Evolutionary conservation across 2,888 invertebrate genomes (phyloP), one percentile per base, ranked within the genome.

Genomic region (Drosophila helvetica): DNA sequence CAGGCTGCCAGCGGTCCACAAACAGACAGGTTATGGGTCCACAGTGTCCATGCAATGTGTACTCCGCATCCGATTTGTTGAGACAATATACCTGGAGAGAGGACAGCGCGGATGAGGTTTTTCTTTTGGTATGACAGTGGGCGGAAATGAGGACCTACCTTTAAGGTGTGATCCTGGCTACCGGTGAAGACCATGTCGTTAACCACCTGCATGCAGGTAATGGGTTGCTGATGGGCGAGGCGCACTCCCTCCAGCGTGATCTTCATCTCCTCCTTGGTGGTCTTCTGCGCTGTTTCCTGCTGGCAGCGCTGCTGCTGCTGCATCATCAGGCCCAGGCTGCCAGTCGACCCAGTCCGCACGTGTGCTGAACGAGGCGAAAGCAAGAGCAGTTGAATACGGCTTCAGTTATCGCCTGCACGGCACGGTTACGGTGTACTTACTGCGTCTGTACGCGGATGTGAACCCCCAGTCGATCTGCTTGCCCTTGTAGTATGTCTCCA

Each of bases 31-130:
- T 98, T 78, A 99, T 96, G 1, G 98, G 97, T 2, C 97, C 98
- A 89, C 96, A 97, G 92, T 99, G 99, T 0, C 98, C 98, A 91
- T 98, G 98, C 58, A 99, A 93, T 1, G 98, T 98, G 91, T 97
- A 98, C 86, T 98, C 92, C 64, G 95, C 95, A 59, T 94, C 94
- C 58, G 96, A 94, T 90, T 98, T 97, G 76, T 96, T 95, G 77
- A 97, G 93, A 69, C 96, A 95, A 92, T 95, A 96, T 63, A 96
- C 96, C 96, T 96, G 89, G 0, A 74, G 27, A 56, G 38, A 7
- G 38, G n/a, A n/a, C n/a, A 38, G 38, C 38, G 38, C 15, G 15
- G 38, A 15, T 17, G 8, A 25, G 8, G 8, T 22, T 17, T 6
- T 10, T 5, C 0, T 75, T 7, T 15, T n/a, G n/a, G 7, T 27